Base-by-base conservation (phyloP, 2,888 invertebrate genomes). In the Dryococelus australis region DNA sequence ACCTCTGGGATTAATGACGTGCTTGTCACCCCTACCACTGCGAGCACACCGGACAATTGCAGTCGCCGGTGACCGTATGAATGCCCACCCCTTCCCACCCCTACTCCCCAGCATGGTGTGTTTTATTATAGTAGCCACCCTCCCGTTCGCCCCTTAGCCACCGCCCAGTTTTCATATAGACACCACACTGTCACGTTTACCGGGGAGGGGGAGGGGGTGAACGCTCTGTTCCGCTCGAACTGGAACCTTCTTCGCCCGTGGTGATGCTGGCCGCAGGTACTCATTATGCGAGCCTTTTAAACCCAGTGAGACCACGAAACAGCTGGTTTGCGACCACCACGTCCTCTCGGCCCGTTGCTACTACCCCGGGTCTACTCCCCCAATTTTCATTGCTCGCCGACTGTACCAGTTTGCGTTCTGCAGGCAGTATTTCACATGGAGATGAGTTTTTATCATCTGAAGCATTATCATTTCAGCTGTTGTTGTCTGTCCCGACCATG, bases 1-100 rank as follows among this genome's bases (percentile, higher is more conserved):
- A 90, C 90, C 90, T 89, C 89, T 89, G 90, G 90, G 90, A 90
- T 89, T 90, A 90, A 90, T 90, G 90, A 90, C 90, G 90, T 89
- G 89, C 90, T 90, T 90, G 90, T 90, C 88, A 88, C 84, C 79
- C 87, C 87, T 43, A 35, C 85, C 86, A 87, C 80, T 35, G 53
- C 53, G 53, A 24, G 28, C 43, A 24, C 85, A 80, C 85, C 81
- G 80, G 80, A 79, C 87, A 83, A 83, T 83, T 83, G 83, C 83
- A 83, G 83, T 83, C 27, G 83, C 13, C 35, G 83, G 28, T 83
- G 83, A 83, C 26, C 83, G 83, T 83, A 83, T 83, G 83, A 83
- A 83, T 83, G 83, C 83, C 16, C 43, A 43, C 16, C 83, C 0
- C 83, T 27, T 24, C 24, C 81, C 28, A 5, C 13, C 35, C 43